Base-by-base conservation (phyloP, 2,797 vertebrate genomes). In the Neoniphon sammara region DNA sequence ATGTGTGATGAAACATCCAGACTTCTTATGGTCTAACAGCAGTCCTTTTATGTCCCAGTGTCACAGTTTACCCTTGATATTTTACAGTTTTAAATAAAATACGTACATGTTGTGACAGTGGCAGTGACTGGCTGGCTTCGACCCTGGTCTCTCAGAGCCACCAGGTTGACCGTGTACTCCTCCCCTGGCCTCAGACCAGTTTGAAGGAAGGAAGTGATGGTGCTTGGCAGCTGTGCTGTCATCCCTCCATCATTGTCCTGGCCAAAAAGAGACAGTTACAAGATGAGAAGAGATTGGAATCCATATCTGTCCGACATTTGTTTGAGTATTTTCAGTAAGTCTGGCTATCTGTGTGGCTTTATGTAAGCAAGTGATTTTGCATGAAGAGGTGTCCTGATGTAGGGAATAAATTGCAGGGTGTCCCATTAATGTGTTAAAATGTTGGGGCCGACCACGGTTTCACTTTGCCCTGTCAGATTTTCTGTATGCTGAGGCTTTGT, bases 191-290 rank as follows among this genome's bases (percentile, higher is more conserved):
- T 97, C 66, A 99, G 88, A 6, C 96, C 97, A 0, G 96, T 99
- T 92, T 99, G 97, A 82, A 97, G 94, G 91, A 98, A 98, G 27
- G 95, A 96, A 2, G 96, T 99, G 71, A 99, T 96, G 0, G 95
- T 96, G 80, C 97, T 98, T 71, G 97, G 98, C 31, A 99, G 94
- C 89, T 99, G 97, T 14, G 97, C 96, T 0, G 97, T 98, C 91
- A 98, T 96, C 0, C 97, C 97, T 4, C 98, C 97, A 82, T 99
- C 97, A 1, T 98, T 99, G 79, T 98, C 97, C 98, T 99, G 85
- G 25, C 42, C 1, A 2, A 53, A 63, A 61, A 70, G 55, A 63
- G 10, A 63, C 11, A 68, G 20, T 46, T 1, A 62, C 2, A 47
- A 56, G 36, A 50, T 57, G 17, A 58, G 47, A 46, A 34, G 15